Evolutionary conservation across 1,140 invertebrate genomes (phyloP), one percentile per base, ranked within the genome.

Genomic region (Pteromalus puparum): DNA sequence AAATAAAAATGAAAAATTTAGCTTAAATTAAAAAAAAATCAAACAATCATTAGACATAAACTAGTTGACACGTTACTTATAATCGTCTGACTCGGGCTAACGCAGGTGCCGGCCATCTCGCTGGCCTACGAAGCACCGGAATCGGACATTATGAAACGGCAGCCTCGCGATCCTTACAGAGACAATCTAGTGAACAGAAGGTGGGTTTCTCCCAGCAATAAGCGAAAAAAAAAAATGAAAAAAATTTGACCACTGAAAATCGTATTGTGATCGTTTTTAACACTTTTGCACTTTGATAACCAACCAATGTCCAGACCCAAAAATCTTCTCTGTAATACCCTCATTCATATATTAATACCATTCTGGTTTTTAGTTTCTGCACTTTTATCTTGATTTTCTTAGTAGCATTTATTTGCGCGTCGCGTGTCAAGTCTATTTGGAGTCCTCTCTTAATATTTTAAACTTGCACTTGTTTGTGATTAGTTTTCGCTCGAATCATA

Each of bases 151-250:
- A 98, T 99, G 98, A 98, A 98, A 96, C 95, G 98, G 91, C 96
- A 97, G 94, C 98, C 98, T 89, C 95, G 98, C 94, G 96, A 98
- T 95, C 97, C 98, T 91, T 96, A 97, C 94, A 96, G 95, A 93
- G 98, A 98, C 95, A 98, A 98, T 95, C 95, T 98, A 94, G 98
- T 98, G 92, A 98, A 98, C 94, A 96, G 97, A 95, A 98, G 97
- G 96, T 97, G 84, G 84, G 84, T 85, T 65, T 61, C 34, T 68
- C 46, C 65, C 79, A 53, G 15, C 13, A 34, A 68, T n/a, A n/a
- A 77, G 18, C 53, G 65, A 76, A 48, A 46, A 67, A 70, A 70
- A 26, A 67, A 53, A 79, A 65, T 1, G 4, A n/a, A 42, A n/a
- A 48, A 42, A 18, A 76, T 28, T 38, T 34, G 70, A 65, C 84